Percentiles rank a stretch among this genome's conserved stretches.
These are phyloP conservation scores for Perca flavescens DNA, from an alignment of 2,113 vertebrate genomes.

Conservation along the genomic window DNA sequence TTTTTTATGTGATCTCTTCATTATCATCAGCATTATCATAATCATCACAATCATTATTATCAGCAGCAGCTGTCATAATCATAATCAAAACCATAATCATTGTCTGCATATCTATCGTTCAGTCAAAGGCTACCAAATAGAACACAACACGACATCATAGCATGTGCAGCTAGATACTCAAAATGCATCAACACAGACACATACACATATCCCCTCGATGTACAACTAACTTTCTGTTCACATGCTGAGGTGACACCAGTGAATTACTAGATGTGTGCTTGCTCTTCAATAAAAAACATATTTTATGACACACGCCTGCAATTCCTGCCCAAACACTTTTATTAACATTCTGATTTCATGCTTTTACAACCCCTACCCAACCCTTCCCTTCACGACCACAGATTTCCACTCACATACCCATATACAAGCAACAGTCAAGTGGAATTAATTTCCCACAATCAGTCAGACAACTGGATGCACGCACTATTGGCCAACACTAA, in stretches of 20 bases:
- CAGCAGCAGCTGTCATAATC: background rate
- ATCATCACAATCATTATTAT: constrained; percentile 14
- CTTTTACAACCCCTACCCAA: constrained; percentile 6
- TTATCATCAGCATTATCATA: constrained; percentile 5
- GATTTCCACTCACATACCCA: background rate
- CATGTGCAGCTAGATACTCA: background rate
- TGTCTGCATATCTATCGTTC: constrained; percentile 19
- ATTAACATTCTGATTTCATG: constrained; percentile 7
- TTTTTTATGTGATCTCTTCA: constrained; percentile 13
- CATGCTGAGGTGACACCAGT: constrained; percentile 51
- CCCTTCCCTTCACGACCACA: background rate
- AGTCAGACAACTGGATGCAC: background rate
- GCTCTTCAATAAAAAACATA: constrained; percentile 39
- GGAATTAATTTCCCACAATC: background rate
- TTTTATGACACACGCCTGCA: constrained; percentile 44
- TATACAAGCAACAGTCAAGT: background rate
- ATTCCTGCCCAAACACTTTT: constrained; percentile 26
- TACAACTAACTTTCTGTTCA: constrained; percentile 32
- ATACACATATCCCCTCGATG: background rate
- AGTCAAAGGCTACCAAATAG: background rate
- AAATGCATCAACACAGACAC: background rate
- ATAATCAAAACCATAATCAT: constrained; percentile 34
- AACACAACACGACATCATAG: background rate
- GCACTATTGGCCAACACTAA: background rate
- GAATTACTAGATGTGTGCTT: constrained; percentile 10